Percentiles rank a stretch among this genome's conserved stretches.
Conservation (phyloP, 2,113 vertebrate species). For the Chaenocephalus aceratus region DNA sequence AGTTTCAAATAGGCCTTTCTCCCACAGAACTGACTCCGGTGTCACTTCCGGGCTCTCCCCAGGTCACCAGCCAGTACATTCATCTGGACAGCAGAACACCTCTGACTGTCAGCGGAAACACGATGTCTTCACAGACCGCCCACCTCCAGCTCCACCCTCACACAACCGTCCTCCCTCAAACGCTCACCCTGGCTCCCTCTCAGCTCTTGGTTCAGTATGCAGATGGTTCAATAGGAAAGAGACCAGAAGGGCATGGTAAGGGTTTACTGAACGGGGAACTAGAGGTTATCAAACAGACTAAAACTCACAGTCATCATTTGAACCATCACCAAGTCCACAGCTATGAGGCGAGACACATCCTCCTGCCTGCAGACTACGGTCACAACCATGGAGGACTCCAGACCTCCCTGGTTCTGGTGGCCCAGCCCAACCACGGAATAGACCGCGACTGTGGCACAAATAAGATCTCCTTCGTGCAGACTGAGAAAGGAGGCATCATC, state of each 20-base stretch:
- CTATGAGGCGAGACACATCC: constrained; percentile 92
- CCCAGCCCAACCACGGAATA: constrained; percentile 85
- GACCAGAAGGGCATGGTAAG: constrained; percentile 88
- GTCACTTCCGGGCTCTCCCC: constrained; percentile 85
- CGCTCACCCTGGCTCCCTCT: constrained; percentile 92
- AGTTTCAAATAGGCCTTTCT: constrained; percentile 89
- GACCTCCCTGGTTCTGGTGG: constrained; percentile 94
- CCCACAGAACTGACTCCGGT: constrained; percentile 90
- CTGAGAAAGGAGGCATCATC: constrained; percentile 90
- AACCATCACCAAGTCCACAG: constrained; percentile 88
- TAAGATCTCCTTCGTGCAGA: constrained; percentile 88
- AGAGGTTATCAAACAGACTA: constrained; percentile 87
- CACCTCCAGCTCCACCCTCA: constrained; percentile 94
- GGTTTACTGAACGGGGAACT: constrained; percentile 91
- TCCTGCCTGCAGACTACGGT: constrained; percentile 89
- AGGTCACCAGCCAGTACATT: constrained; percentile 91
- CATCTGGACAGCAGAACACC: constrained; percentile 93
- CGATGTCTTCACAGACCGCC: constrained; percentile 85
- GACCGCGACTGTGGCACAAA: constrained; percentile 87
- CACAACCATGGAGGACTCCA: constrained; percentile 91
- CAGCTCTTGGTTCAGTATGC: constrained; percentile 96
- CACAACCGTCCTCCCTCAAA: constrained; percentile 89
- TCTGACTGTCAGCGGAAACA: constrained; percentile 83
- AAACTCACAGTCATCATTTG: constrained; percentile 77
- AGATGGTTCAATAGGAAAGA: constrained; percentile 87